A percentile compares a stretch with the other conserved stretches of the same genome.
Evolutionary conservation across 2,113 vertebrate species (phyloP).

Genomic region (Eurystomus gularis): DNA sequence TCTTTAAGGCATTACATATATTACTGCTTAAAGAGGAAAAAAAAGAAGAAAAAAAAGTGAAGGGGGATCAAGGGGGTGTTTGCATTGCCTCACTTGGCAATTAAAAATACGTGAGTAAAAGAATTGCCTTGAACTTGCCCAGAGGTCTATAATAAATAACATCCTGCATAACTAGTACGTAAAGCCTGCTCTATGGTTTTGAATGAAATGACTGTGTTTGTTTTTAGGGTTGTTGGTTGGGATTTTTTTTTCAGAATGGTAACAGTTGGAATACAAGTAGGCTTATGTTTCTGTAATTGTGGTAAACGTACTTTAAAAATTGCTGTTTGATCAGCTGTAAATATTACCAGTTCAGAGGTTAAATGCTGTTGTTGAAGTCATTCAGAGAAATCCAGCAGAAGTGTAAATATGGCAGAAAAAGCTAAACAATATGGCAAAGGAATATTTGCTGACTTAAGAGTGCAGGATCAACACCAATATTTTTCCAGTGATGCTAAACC

Average conservation of each 20-base stretch:
- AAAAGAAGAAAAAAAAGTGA: neutral
- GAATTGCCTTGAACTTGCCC: constrained; percentile 24
- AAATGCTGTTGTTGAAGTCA: constrained; percentile 43
- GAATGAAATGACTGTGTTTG: constrained; percentile 28
- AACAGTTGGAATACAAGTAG: constrained; percentile 17
- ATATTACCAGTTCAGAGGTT: constrained; percentile 62
- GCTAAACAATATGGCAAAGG: constrained; percentile 65
- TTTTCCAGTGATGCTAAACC: constrained; percentile 82
- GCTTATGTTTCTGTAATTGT: constrained; percentile 42
- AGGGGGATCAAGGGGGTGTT: neutral
- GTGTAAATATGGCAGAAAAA: constrained; percentile 66
- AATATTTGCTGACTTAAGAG: constrained; percentile 76
- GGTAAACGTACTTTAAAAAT: constrained; percentile 40
- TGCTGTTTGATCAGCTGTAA: constrained; percentile 11
- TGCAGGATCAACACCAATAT: constrained; percentile 78
- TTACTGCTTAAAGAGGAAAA: neutral
- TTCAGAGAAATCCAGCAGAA: constrained; percentile 52
- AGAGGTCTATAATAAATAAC: constrained; percentile 28
- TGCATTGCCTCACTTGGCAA: neutral
- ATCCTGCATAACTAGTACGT: neutral
- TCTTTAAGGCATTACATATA: neutral
- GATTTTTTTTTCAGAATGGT: neutral
- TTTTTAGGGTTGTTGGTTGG: neutral
- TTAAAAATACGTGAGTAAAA: constrained; percentile 23
- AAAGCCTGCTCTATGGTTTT: constrained; percentile 20